A percentile compares a stretch with the other conserved stretches of the same genome.
These are phyloP conservation scores for Alcedo quadribrachys DNA, from an alignment of 2,797 vertebrate species.

Conservation along the genomic window DNA sequence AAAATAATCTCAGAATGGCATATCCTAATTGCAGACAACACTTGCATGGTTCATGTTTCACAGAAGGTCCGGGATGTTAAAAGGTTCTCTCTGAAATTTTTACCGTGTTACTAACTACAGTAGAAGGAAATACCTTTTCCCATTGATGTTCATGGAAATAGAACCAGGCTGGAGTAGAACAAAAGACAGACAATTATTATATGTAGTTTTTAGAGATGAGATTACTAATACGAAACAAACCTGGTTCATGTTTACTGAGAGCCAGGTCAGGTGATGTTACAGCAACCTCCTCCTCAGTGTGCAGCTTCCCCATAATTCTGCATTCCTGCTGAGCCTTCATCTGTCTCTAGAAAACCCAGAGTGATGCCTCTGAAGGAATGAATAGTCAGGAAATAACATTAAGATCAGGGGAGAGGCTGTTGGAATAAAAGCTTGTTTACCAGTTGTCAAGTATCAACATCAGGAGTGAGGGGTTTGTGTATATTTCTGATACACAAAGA, in stretches of 20 bases:
- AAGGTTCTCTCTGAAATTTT: neutral
- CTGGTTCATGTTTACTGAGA: neutral
- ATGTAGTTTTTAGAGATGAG: neutral
- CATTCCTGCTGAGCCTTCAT: neutral
- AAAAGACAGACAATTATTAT: neutral
- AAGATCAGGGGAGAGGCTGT: neutral
- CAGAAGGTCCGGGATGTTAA: neutral
- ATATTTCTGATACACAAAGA: neutral
- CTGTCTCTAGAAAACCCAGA: neutral
- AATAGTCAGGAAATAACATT: neutral
- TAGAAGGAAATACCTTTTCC: neutral
- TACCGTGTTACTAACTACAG: neutral
- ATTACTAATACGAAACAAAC: neutral
- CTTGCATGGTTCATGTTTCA: neutral
- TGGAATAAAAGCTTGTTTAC: neutral
- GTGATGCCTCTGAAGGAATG: neutral
- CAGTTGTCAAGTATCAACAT: neutral
- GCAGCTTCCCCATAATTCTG: neutral
- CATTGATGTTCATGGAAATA: fast-evolving
- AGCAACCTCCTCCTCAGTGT: neutral
- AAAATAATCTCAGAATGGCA: neutral
- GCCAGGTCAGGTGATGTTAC: neutral
- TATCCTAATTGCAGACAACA: neutral
- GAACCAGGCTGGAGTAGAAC: neutral
- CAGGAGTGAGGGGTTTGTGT: neutral